Conservation (phyloP, 2,888 invertebrate genomes). For the Apamea monoglypha region DNA sequence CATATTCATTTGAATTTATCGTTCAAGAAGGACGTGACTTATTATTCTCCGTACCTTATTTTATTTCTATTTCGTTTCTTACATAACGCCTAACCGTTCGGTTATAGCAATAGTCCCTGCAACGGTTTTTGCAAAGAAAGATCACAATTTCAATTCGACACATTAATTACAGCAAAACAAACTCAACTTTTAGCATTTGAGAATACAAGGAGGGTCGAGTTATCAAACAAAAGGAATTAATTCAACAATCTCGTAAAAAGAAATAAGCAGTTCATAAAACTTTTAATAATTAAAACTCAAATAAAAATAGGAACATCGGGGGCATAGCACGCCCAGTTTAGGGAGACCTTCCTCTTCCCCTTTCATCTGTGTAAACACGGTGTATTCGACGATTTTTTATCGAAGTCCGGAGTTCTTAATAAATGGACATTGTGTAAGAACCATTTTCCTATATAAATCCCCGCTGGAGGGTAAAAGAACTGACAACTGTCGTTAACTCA, state of each 20-base stretch:
- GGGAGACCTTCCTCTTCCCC: conserved; percentile 64
- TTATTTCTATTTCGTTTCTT: conserved; percentile 11
- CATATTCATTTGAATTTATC: conserved; percentile 71
- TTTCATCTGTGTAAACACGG: conserved; percentile 33
- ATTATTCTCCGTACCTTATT: conserved; percentile 63
- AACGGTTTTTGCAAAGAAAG: conserved; percentile 27
- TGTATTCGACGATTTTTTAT: conserved; percentile 39
- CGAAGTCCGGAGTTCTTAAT: conserved; percentile 70
- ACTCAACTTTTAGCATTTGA: conserved; percentile 74
- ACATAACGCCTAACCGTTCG: conserved; percentile 53
- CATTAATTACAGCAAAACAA: conserved; percentile 66
- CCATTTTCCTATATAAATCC: conserved; percentile 80
- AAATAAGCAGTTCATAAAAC: conserved; percentile 90
- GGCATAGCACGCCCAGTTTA: conserved; percentile 72
- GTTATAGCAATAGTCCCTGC: conserved; percentile 53
- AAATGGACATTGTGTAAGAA: conserved; percentile 72
- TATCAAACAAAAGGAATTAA: conserved; percentile 89
- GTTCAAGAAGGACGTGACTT: conserved; percentile 66
- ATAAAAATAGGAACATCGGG: conserved; percentile 85
- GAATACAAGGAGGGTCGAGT: conserved; percentile 76
- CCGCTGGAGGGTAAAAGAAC: conserved; percentile 82
- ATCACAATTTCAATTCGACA: conserved; percentile 49
- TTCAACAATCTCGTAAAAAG: conserved; percentile 89
- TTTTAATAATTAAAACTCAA: conserved; percentile 90
- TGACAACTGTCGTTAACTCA: conserved; percentile 89